Percentiles rank a stretch among this genome's conserved stretches.
These are phyloP conservation scores for Pagrus major DNA, from an alignment of 2,113 vertebrate species.

Conservation along the genomic window DNA sequence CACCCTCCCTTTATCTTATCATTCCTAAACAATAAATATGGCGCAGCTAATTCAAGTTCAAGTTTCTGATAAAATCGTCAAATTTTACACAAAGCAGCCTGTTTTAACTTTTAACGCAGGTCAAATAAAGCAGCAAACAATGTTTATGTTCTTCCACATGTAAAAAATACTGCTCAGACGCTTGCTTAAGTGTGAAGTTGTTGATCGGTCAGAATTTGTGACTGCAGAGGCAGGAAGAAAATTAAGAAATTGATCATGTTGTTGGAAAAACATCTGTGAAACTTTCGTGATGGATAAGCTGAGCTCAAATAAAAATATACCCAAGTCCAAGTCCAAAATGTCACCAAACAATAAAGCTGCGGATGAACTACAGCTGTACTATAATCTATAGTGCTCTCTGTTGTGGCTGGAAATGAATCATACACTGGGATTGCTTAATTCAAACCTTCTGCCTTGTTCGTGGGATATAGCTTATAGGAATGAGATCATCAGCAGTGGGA, in stretches of 20 bases:
- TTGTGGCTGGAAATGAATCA: constrained; percentile 62
- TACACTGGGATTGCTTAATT: constrained; percentile 60
- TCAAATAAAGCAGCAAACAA: constrained; percentile 10
- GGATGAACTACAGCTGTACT: constrained; percentile 2
- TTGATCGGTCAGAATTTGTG: neutral
- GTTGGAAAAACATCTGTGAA: constrained; percentile 7
- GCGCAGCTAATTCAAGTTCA: neutral
- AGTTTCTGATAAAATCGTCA: neutral
- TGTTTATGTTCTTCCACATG: neutral
- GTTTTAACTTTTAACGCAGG: neutral
- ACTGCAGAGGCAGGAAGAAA: constrained; percentile 7
- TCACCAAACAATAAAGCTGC: neutral
- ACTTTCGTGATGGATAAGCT: neutral
- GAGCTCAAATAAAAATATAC: constrained; percentile 30
- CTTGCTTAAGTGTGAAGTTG: neutral
- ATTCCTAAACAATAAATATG: neutral
- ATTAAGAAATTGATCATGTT: neutral
- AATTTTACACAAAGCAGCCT: neutral
- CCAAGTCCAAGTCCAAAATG: neutral
- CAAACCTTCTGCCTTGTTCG: constrained; percentile 66
- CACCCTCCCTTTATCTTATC: neutral
- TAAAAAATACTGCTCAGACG: neutral
- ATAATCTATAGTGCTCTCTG: constrained; percentile 14
- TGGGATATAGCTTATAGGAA: constrained; percentile 41
- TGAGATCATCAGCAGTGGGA: constrained; percentile 63